phyloP scores from a whole-genome alignment of 2,113 vertebrate genomes.

The Oxyruncus cristatus region DNA sequence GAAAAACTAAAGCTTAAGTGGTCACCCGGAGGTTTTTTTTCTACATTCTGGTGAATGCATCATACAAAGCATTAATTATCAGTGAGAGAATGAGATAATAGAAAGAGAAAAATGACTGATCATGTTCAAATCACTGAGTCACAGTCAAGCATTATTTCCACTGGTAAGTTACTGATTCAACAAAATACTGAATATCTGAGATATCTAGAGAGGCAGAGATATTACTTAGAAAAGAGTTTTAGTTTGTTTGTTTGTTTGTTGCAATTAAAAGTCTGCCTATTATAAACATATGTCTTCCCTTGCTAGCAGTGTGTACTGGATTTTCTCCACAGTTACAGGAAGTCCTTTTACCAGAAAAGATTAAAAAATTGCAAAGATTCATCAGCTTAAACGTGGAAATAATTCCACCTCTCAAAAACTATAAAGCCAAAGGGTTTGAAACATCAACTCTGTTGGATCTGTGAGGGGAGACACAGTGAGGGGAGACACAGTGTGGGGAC shows the following conservation, averaged over 20 bases:
- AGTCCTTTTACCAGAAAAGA: not conserved
- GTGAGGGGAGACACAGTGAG: not conserved
- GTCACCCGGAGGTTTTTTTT: not conserved
- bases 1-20: not conserved
- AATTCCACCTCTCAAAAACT: not conserved
- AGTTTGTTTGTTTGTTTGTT: not conserved
- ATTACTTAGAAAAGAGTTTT: not conserved
- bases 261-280: not conserved
- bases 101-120: not conserved
- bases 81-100: not conserved
- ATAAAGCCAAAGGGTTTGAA: not conserved
- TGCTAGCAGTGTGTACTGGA: not conserved
- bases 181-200: not conserved
- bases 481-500: not conserved
- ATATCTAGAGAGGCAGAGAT: not conserved
- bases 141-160: not conserved
- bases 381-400: not conserved
- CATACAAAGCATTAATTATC: not conserved
- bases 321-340: not conserved
- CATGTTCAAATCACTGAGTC: not conserved
- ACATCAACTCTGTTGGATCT: not conserved
- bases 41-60: not conserved
- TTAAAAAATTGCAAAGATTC: not conserved
- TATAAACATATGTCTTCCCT: not conserved
- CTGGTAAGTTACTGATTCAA: not conserved